Conservation (phyloP, 2,888 invertebrate species). For the Andricus quercusramuli region DNA sequence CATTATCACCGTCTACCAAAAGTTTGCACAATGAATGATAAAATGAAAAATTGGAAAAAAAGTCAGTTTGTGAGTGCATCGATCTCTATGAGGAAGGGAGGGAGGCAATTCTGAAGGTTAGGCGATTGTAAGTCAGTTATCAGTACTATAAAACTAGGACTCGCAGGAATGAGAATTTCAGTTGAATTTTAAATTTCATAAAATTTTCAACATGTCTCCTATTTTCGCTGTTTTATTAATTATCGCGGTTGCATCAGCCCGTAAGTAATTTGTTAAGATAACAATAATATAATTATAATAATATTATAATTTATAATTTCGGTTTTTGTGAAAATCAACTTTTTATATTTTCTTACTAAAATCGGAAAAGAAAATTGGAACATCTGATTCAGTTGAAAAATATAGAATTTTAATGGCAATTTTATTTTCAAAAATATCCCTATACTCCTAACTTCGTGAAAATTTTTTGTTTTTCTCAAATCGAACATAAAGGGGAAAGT, state of each 20-base stretch:
- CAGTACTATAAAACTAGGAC: conserved; percentile 14
- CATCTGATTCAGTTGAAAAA: no score
- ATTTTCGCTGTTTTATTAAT: neutral
- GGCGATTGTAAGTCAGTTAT: neutral
- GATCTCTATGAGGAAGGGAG: neutral
- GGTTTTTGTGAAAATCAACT: no score
- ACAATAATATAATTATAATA: no score
- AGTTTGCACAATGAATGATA: neutral
- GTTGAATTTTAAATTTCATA: neutral
- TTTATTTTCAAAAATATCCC: no score
- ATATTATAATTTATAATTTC: no score
- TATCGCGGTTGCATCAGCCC: conserved; percentile 4
- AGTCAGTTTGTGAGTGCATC: neutral
- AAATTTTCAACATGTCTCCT: conserved; percentile 13
- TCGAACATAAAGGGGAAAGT: no score
- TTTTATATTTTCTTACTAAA: no score
- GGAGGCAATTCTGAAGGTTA: neutral
- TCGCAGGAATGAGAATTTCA: neutral
- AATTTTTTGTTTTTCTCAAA: no score
- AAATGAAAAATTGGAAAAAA: neutral
- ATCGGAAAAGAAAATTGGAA: no score
- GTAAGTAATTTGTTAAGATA: neutral
- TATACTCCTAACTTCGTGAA: no score
- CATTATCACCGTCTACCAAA: neutral
- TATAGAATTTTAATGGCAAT: no score